A percentile compares a stretch with the other conserved stretches of the same genome.
Conservation (phyloP, 1,140 invertebrate species). For the Capitella teleta region DNA sequence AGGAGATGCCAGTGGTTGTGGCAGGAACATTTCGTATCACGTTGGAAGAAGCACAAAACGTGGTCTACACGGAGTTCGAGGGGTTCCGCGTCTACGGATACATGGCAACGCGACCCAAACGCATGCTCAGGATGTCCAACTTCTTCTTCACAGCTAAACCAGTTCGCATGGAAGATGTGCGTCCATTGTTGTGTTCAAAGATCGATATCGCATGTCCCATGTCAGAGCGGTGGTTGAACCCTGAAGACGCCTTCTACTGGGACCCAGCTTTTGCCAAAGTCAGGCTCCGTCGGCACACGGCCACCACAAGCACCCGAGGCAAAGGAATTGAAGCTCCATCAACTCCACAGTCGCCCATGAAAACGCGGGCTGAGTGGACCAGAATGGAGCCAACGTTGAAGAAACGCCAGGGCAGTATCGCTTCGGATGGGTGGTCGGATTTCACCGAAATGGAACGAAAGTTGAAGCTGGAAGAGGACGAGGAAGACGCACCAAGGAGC, state of each 20-base stretch:
- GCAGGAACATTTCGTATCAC: conserved; percentile 10
- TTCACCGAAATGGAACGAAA: too few relatives aligned
- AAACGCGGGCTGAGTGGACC: neutral
- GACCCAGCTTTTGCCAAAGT: conserved; percentile 9
- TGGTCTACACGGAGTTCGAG: neutral
- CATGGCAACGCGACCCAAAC: neutral
- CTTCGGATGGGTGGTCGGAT: neutral
- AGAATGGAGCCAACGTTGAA: neutral
- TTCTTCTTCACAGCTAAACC: conserved; percentile 8
- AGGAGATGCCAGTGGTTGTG: conserved; percentile 11
- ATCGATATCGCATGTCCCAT: neutral
- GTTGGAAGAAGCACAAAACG: too few relatives aligned
- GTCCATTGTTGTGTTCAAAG: conserved; percentile 8
- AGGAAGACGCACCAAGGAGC: too few relatives aligned
- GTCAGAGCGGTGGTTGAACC: conserved; percentile 1
- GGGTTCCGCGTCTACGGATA: conserved; percentile 10
- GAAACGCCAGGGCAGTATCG: neutral
- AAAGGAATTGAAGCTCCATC: too few relatives aligned
- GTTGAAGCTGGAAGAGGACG: too few relatives aligned
- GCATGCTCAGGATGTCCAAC: conserved; percentile 2
- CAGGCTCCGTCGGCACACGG: too few relatives aligned
- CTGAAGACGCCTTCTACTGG: conserved; percentile 12
- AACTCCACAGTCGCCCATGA: conserved; percentile 1
- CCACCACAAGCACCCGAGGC: too few relatives aligned
- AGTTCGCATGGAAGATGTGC: conserved; percentile 2